phyloP scores from a whole-genome alignment of 1,140 invertebrate species.

The Teleogryllus occipitalis region DNA sequence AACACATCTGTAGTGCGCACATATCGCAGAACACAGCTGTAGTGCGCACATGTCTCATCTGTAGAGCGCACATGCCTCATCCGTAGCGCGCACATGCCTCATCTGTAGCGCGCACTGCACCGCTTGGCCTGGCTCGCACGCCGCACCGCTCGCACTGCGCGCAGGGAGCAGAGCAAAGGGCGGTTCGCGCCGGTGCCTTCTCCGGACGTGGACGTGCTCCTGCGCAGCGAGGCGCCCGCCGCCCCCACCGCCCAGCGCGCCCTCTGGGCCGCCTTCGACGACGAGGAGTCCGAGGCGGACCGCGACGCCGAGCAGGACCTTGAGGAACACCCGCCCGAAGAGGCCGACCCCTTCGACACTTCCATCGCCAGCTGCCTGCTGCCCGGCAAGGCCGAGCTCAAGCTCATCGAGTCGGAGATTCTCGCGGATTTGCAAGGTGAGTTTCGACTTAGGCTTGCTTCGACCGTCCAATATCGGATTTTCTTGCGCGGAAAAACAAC shows the following conservation, averaged over 20 bases:
- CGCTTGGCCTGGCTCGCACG: background rate
- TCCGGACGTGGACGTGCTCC: background rate
- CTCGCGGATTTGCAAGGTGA: background rate
- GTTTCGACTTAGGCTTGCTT: too few relatives aligned
- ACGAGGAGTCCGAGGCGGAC: slow-evolving; percentile 60
- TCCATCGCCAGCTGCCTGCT: slow-evolving; percentile 21
- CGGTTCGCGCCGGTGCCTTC: background rate
- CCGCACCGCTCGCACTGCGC: background rate
- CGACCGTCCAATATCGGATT: too few relatives aligned
- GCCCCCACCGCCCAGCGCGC: slow-evolving; percentile 37
- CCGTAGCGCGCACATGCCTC: too few relatives aligned
- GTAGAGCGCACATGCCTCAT: too few relatives aligned
- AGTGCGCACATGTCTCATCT: too few relatives aligned
- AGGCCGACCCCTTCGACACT: slow-evolving; percentile 31
- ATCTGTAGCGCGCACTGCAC: background rate
- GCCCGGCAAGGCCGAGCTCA: slow-evolving; percentile 23
- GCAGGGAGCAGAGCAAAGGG: background rate
- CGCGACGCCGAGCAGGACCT: slow-evolving; percentile 30
- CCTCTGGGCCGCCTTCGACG: slow-evolving; percentile 61
- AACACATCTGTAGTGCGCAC: too few relatives aligned
- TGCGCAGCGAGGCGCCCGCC: background rate
- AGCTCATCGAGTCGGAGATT: background rate
- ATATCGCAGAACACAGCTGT: too few relatives aligned
- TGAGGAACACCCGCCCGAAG: slow-evolving; percentile 16
- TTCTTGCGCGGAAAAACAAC: too few relatives aligned